Percentiles rank a stretch among this genome's conserved stretches.
These are phyloP conservation scores for Lepus americanus DNA, from an alignment of 2,113 vertebrate genomes.

Conservation along the genomic window DNA sequence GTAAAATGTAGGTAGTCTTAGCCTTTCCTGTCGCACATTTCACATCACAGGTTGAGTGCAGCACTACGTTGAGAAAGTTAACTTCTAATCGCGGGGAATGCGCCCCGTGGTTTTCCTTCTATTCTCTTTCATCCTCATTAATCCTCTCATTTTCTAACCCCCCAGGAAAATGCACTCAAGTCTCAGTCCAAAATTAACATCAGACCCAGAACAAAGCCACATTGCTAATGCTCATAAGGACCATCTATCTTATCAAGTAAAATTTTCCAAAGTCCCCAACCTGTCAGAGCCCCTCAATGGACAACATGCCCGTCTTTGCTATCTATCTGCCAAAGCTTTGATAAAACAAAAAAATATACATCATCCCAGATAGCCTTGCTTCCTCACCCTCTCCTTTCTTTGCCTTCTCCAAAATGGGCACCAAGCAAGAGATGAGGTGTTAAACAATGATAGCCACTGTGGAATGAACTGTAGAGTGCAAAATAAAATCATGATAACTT, in stretches of 20 bases:
- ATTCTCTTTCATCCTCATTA: conserved; percentile 48
- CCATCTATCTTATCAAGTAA: neutral
- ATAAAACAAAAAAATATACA: neutral
- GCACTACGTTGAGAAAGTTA: neutral
- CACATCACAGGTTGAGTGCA: neutral
- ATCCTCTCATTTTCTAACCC: conserved; percentile 67
- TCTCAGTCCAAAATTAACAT: conserved; percentile 70
- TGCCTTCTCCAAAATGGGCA: conserved; percentile 55
- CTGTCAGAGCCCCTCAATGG: conserved; percentile 4
- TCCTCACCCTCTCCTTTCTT: neutral
- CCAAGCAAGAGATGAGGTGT: conserved; percentile 7
- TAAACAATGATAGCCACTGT: conserved; percentile 52
- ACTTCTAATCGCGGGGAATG: neutral
- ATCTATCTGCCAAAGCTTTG: neutral
- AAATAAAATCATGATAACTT: conserved; percentile 77
- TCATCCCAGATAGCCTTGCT: neutral
- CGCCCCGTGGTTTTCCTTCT: neutral
- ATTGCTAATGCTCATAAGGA: neutral
- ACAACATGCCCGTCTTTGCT: neutral
- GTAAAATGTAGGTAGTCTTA: conserved; percentile 23
- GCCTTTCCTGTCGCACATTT: neutral
- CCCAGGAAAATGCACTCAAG: conserved; percentile 57
- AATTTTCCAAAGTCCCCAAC: conserved; percentile 62
- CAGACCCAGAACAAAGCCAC: conserved; percentile 77
- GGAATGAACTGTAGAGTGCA: conserved; percentile 38